Evolutionary conservation across 2,888 invertebrate species (phyloP), one percentile per base, ranked within the genome.

Genomic region (Philereme vetulata): DNA sequence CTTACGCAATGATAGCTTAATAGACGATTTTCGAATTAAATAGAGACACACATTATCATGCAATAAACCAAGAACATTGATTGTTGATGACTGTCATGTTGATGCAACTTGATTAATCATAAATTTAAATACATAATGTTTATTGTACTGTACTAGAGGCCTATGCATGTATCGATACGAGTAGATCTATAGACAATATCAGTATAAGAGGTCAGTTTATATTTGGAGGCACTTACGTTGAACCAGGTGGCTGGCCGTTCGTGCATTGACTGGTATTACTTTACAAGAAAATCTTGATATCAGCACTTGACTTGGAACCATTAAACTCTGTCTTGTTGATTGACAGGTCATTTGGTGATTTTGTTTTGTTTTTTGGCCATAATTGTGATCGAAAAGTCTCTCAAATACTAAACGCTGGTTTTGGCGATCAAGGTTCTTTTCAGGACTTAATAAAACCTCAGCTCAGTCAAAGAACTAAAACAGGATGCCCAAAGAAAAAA

Each of bases 181-280:
- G 6, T 38, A 38, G 4, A 8, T 8, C 32, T 21, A 7, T 47
- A n/a, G 32, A 32, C 57, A 52, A 42, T 52, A 34, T 34, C 49
- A 53, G 52, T 49, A 63, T 11, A 48, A 69, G 71, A 68, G 74
- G 71, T 74, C 69, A 72, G 72, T 66, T 21, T 85, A 84, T 82
- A 83, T 85, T 84, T 77, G 81, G 81, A 80, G 72, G 74, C 78
- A 77, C 76, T 78, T 73, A 74, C 66, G 65, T 60, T 63, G 59
- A 68, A 76, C 85, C 86, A 86, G 82, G 81, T 84, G 83, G 80
- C 67, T 69, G 65, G 56, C 63, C 68, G 65, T 62, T 75, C 70
- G 71, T 66, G 66, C 71, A 67, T 60, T 62, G 53, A 59, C 61
- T 72, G 65, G 62, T 51, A n/a, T 75, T 74, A 74, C 75, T 76